phyloP scores from a whole-genome alignment of 2,888 invertebrate genomes.

The Adelphocoris suturalis region DNA sequence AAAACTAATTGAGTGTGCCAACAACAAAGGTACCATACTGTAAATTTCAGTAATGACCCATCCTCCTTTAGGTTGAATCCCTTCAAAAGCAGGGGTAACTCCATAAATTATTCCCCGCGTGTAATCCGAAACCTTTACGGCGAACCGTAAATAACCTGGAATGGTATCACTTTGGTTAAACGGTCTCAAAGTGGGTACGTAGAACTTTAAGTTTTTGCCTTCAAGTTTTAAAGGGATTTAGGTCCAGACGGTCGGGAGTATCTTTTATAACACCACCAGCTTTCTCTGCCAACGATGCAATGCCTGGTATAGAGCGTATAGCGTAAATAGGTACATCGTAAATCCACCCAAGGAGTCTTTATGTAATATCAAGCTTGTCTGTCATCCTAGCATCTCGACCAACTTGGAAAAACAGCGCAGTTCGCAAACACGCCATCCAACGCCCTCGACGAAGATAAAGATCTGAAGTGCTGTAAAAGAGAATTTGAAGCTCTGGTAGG shows the following conservation, averaged over 20 bases:
- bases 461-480: background rate
- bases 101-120: constrained; percentile 38
- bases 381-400: constrained; percentile 7
- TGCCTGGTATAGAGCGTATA: constrained; percentile 1
- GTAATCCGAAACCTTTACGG: constrained; percentile 38
- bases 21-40: constrained; percentile 36
- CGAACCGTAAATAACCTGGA: constrained; percentile 44
- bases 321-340: constrained; percentile 14
- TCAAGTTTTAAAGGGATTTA: constrained; percentile 1
- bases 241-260: background rate
- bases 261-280: constrained; percentile 19
- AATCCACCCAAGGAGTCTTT: background rate
- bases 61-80: constrained; percentile 35
- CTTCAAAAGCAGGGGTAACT: constrained; percentile 38
- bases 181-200: constrained; percentile 22
- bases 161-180: constrained; percentile 43
- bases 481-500: background rate
- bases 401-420: constrained; percentile 18
- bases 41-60: constrained; percentile 39
- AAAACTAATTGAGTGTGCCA: constrained; percentile 20
- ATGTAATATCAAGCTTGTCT: constrained; percentile 31
- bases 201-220: constrained; percentile 19
- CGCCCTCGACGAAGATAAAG: background rate
- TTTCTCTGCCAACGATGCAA: constrained; percentile 29
- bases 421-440: background rate